Evolutionary conservation across 2,888 invertebrate species (phyloP), one percentile per base, ranked within the genome.

Genomic region (Melangyna quadrimaculata): DNA sequence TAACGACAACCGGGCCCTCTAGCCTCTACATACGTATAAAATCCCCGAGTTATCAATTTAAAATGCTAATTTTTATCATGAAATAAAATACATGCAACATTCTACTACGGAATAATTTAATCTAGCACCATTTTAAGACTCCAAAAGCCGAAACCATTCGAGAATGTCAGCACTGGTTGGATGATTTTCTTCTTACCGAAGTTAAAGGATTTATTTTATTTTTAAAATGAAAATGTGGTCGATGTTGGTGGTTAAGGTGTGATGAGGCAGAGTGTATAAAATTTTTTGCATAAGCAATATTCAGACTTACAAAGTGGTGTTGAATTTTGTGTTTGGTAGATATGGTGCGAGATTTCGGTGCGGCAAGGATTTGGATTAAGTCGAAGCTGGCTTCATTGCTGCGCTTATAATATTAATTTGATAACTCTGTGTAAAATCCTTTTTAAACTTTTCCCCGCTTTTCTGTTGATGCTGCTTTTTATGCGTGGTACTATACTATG

Each of bases 331-430:
- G 4, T 17, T 17, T 14, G 5, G 78, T 45, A 59, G 14, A 9
- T 22, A 22, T 40, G 19, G 19, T 48, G 48, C 24, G 48, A 27
- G 19, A 63, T 22, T 22, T 59, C 0, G 40, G 12, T 24, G n/a
- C n/a, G 24, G 61, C 0, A 51, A 22, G 24, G 40, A 74, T 84
- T 72, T 29, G 71, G 37, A 75, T 75, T 40, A 55, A 72, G 69
- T 69, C 59, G 27, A 29, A 22, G 22, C 51, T 37, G 51, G 24
- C 24, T 12, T 73, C 73, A 27, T 57, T 73, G 40, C 70, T 53
- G 40, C 55, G 69, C 69, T 77, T 77, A 86, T 86, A 86, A 86
- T 81, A 70, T 78, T 78, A 81, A 86, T 86, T 86, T 86, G 78
- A 86, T 81, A 86, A 81, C 73, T 81, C 73, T 40, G 43, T 69